Base-by-base conservation (phyloP, 2,888 invertebrate genomes). In the Neoscelio sp. region DNA sequence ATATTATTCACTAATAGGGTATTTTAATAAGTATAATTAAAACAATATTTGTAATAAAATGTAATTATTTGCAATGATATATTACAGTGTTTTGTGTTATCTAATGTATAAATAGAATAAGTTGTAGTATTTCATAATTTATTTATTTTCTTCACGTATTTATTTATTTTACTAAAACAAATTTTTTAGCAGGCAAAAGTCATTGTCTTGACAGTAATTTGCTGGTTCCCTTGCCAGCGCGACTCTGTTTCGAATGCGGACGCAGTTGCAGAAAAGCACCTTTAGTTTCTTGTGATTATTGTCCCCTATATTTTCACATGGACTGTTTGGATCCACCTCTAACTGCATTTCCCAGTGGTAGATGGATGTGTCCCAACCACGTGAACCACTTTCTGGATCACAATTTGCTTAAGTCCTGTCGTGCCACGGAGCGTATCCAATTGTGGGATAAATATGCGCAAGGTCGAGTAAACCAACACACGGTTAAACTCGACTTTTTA, bases 331-430 rank as follows among this genome's bases (percentile, higher is more conserved):
- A 98, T 89, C 98, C 99, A 0, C 99, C 99, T 0, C 91, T 99
- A 62, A 96, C 97, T 0, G 94, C 95, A 0, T 92, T 96, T 78
- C 99, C 99, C 0, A 94, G 95, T 1, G 96, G 96, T 0, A 93
- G 96, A 20, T 99, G 99, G 99, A 98, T 99, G 98, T 99, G 99
- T 89, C 99, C 99, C 0, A 97, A 97, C 90, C 99, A 99, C 90
- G 95, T 96, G 0, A 97, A 99, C 90, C 96, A 98, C 85, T 95
- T 95, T 81, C 93, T 98, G 86, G 97, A 98, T 89, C 94, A 95
- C 86, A 95, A 95, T 89, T 90, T 97, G 80, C 92, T 98, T 65
- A 95, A 94, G 76, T 95, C 96, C 0, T 93, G 95, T 56, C 95
- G 97, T 20, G 94, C 96, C n/a, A 95, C 96, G 0, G 97, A 98